These are phyloP conservation scores for Galendromus occidentalis DNA, from an alignment of 1,140 invertebrate species.

Conservation along the genomic window DNA sequence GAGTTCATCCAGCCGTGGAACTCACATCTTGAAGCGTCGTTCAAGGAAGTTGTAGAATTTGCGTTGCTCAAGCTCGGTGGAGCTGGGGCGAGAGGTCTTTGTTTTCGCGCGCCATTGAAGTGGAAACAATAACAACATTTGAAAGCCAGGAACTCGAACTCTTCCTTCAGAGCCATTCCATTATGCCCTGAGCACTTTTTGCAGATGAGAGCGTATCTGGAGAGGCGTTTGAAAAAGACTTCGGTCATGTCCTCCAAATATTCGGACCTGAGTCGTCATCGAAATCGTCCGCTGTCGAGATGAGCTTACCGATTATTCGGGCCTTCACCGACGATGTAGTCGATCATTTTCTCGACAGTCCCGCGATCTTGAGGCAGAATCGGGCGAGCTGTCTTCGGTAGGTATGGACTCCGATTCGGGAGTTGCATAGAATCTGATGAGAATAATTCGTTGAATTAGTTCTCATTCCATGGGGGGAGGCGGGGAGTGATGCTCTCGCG, in stretches of 20 bases:
- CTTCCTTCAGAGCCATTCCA: slow-evolving; percentile 88
- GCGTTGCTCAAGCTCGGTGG: slow-evolving; percentile 17
- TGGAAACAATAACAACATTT: slow-evolving; percentile 67
- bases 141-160: slow-evolving; percentile 69
- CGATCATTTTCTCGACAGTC: slow-evolving; percentile 64
- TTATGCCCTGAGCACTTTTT: slow-evolving; percentile 72
- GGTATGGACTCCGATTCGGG: slow-evolving; percentile 20
- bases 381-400: slow-evolving; percentile 29
- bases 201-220: slow-evolving; percentile 71
- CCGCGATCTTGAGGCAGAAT: slow-evolving; percentile 40
- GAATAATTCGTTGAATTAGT: too few relatives aligned
- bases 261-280: too few relatives aligned
- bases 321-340: slow-evolving; percentile 85
- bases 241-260: too few relatives aligned
- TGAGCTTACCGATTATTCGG: slow-evolving; percentile 48
- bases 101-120: slow-evolving; percentile 61
- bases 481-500: too few relatives aligned
- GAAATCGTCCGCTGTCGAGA: too few relatives aligned
- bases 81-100: slow-evolving; percentile 47
- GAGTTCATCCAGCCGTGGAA: neutral
- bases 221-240: too few relatives aligned
- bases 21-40: slow-evolving; percentile 2
- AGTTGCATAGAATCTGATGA: neutral
- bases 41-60: neutral
- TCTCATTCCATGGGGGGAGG: too few relatives aligned